A percentile compares a stretch with the other conserved stretches of the same genome.
These are phyloP conservation scores for Cydia pomonella DNA, from an alignment of 1,140 invertebrate genomes.

Conservation along the genomic window DNA sequence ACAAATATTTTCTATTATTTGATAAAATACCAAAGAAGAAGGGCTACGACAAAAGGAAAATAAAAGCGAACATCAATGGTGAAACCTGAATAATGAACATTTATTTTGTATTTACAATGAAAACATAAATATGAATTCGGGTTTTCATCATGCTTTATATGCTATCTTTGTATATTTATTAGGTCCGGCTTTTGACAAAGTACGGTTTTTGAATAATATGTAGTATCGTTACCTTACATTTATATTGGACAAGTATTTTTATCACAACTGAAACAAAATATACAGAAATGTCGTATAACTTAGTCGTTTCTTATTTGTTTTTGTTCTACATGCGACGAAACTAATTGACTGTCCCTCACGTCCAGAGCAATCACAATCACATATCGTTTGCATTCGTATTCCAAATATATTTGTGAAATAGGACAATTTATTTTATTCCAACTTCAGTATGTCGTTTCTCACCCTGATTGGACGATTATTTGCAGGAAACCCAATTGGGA, in stretches of 20 bases:
- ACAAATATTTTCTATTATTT: too few species aligned
- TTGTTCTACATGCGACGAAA: too few species aligned
- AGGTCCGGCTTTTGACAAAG: too few species aligned
- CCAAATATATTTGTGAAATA: neutral
- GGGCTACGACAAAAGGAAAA: neutral
- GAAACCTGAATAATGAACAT: neutral
- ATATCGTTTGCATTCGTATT: neutral
- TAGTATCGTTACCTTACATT: too few species aligned
- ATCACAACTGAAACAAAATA: too few species aligned
- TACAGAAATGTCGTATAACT: too few species aligned
- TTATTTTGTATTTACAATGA: neutral
- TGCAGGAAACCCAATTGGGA: neutral
- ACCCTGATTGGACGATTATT: constrained; percentile 1
- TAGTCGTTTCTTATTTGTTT: too few species aligned
- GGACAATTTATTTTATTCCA: neutral
- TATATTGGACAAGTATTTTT: too few species aligned
- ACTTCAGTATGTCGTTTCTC: neutral
- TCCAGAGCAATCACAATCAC: neutral
- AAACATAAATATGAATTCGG: neutral
- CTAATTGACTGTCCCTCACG: neutral
- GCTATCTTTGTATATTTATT: too few species aligned
- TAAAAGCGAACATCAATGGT: neutral
- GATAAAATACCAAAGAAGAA: neutral
- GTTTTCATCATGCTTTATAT: neutral
- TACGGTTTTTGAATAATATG: too few species aligned